Conservation (phyloP, 1,140 invertebrate species). For the Anthonomus grandis region DNA sequence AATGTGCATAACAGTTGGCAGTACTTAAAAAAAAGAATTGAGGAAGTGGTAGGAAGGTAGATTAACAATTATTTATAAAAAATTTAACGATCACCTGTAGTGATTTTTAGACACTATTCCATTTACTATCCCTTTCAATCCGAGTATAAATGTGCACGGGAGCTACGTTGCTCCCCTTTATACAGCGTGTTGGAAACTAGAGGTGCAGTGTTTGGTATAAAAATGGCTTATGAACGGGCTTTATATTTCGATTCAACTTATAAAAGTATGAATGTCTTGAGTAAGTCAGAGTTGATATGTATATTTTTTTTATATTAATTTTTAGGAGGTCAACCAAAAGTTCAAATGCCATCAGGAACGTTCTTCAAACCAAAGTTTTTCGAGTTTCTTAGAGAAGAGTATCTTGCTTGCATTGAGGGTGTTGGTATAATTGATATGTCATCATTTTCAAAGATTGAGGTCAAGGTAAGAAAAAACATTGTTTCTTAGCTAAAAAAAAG, state of each 20-base stretch:
- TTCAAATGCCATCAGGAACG: slow-evolving; percentile 56
- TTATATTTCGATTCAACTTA: slow-evolving; percentile 59
- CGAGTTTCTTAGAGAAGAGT: slow-evolving; percentile 70
- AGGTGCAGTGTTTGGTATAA: slow-evolving; percentile 78
- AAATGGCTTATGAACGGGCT: slow-evolving; percentile 83
- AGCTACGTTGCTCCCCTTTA: slow-evolving; percentile 73
- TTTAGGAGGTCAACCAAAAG: slow-evolving; percentile 48
- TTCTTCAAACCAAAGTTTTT: slow-evolving; percentile 78
- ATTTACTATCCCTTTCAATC: slow-evolving; percentile 63
- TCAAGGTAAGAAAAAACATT: slow-evolving; percentile 62
- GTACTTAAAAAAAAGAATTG: slow-evolving; percentile 70
- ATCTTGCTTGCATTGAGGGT: slow-evolving; percentile 72
- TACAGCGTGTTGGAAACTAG: slow-evolving; percentile 71
- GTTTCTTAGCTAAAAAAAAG: not conserved
- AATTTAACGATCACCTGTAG: not conserved
- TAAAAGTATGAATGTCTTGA: slow-evolving; percentile 44
- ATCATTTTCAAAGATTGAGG: slow-evolving; percentile 79
- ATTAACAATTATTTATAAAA: not conserved
- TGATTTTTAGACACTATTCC: slow-evolving; percentile 53
- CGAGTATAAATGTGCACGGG: slow-evolving; percentile 66
- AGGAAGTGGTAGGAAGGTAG: slow-evolving; percentile 68
- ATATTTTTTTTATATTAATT: slow-evolving; percentile 24
- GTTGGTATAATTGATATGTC: slow-evolving; percentile 83
- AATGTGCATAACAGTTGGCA: slow-evolving; percentile 76
- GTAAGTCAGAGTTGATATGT: not conserved